Conservation (phyloP, 2,888 invertebrate genomes). For the Acrocera orbiculus region DNA sequence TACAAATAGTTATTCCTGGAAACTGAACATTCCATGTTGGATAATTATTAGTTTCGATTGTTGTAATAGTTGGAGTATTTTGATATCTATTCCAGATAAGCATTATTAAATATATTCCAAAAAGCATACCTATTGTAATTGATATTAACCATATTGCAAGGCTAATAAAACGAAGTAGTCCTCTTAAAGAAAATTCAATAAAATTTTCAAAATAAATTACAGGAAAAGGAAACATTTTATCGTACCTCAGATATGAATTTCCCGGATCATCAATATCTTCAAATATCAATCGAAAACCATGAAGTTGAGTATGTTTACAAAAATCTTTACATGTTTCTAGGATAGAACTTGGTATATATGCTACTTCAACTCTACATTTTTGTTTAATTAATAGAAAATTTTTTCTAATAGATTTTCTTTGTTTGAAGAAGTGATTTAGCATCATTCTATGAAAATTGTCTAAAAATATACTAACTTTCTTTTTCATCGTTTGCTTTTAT, state of each 20-base stretch:
- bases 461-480: no score
- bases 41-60: conserved; percentile 40
- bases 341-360: conserved; percentile 6
- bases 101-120: conserved; percentile 16
- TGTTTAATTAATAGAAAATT: no score
- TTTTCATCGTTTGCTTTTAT: no score
- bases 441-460: no score
- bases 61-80: conserved; percentile 19
- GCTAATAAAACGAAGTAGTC: conserved; percentile 4
- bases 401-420: no score
- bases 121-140: conserved; percentile 13
- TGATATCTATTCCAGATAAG: conserved; percentile 18
- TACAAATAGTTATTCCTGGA: conserved; percentile 46
- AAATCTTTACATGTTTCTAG: conserved; percentile 11
- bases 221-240: not conserved
- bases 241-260: conserved; percentile 12
- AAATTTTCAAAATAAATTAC: no score
- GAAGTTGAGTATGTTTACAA: conserved; percentile 16
- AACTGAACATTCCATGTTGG: conserved; percentile 49
- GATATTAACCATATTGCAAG: conserved; percentile 14
- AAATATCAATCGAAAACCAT: conserved; percentile 16
- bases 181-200: no score
- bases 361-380: no score
- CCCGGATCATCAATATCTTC: conserved; percentile 12
- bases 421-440: no score